Conservation (phyloP, 2,888 invertebrate species). For the Epiperipatus broadwayi region DNA sequence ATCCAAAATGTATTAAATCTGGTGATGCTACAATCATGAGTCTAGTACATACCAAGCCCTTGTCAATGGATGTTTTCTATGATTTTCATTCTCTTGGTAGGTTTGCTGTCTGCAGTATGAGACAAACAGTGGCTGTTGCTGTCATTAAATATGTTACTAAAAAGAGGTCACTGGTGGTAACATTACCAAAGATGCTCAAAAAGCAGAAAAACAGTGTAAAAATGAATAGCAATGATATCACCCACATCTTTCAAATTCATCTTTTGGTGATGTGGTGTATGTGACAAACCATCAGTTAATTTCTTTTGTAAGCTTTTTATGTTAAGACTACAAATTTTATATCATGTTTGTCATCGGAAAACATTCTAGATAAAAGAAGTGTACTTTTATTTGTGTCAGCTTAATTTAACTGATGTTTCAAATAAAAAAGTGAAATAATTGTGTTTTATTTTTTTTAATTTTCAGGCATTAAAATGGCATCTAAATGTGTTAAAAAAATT, state of each 20-base stretch:
- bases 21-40: constrained; percentile 90
- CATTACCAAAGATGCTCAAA: constrained; percentile 97
- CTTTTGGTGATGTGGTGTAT: too few relatives aligned
- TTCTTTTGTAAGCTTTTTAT: constrained; percentile 34
- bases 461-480: too few relatives aligned
- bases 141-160: constrained; percentile 70
- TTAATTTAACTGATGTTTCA: too few relatives aligned
- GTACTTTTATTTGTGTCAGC: too few relatives aligned
- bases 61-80: constrained; percentile 95
- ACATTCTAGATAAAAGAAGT: constrained; percentile 76
- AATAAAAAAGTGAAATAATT: too few relatives aligned
- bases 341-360: constrained; percentile 70
- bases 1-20: constrained; percentile 87
- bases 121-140: constrained; percentile 94
- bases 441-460: too few relatives aligned
- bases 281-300: too few relatives aligned
- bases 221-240: constrained; percentile 1
- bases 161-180: constrained; percentile 71
- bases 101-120: constrained; percentile 98
- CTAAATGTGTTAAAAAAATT: too few relatives aligned
- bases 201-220: constrained; percentile 90
- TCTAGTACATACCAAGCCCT: constrained; percentile 82
- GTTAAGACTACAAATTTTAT: constrained; percentile 43
- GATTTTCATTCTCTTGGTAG: constrained; percentile 91
- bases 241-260: neutral